Percentiles rank a stretch among this genome's conserved stretches.
These are phyloP conservation scores for Aulostomus chinensis DNA, from an alignment of 2,797 vertebrate genomes.

Conservation along the genomic window DNA sequence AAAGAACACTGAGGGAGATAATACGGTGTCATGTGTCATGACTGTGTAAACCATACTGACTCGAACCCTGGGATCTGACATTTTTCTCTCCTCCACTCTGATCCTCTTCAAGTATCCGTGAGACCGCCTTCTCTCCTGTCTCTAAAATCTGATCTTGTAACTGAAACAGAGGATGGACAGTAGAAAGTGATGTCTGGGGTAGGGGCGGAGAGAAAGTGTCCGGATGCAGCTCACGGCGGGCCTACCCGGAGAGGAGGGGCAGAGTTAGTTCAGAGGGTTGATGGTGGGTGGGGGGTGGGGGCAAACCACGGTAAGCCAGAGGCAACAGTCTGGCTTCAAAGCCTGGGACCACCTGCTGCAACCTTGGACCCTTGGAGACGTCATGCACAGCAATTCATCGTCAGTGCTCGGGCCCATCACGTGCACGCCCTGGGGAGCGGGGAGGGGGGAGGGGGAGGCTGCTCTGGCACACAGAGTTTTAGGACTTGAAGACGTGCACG, in stretches of 20 bases:
- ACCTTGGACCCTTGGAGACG: constrained; percentile 42
- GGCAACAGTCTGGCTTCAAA: constrained; percentile 49
- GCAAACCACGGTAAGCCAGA: constrained; percentile 35
- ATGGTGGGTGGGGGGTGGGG: no score
- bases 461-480: constrained; percentile 40
- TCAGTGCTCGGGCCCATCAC: constrained; percentile 28
- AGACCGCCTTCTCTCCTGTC: constrained; percentile 29
- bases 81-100: constrained; percentile 20
- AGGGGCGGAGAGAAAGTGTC: constrained; percentile 43
- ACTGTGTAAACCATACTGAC: constrained; percentile 75
- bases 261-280: constrained; percentile 56
- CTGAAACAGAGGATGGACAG: constrained; percentile 28
- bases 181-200: constrained; percentile 26
- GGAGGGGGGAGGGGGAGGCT: no score
- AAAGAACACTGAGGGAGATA: constrained; percentile 60
- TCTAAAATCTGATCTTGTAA: constrained; percentile 13
- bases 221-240: constrained; percentile 35
- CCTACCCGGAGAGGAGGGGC: constrained; percentile 30
- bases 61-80: constrained; percentile 65
- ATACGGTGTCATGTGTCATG: constrained; percentile 59
- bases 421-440: constrained; percentile 14
- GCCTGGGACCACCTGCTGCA: constrained; percentile 46
- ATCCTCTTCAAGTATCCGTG: constrained; percentile 50
- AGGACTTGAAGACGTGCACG: constrained; percentile 98
- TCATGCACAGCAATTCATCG: constrained; percentile 58